A percentile compares a stretch with the other conserved stretches of the same genome.
Conservation (phyloP, 2,888 invertebrate genomes). For the Sminthurinus aureus region DNA sequence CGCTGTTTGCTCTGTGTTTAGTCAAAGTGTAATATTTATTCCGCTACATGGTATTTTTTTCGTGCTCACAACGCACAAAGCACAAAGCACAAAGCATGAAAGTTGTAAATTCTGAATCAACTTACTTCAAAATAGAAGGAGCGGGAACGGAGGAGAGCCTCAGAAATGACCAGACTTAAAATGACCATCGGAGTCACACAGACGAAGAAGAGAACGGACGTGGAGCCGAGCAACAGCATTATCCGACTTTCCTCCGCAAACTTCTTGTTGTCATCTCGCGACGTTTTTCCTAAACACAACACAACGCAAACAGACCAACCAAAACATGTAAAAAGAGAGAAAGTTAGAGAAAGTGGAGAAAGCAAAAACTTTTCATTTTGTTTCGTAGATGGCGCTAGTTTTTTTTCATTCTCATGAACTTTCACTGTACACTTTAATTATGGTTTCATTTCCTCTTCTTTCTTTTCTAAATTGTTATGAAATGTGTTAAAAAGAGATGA, state of each 20-base stretch:
- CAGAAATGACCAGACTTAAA: conserved; percentile 73
- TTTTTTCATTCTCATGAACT: too few relatives aligned
- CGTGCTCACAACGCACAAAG: conserved; percentile 18
- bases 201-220: conserved; percentile 68
- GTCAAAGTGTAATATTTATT: too few relatives aligned
- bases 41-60: too few relatives aligned
- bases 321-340: conserved; percentile 8
- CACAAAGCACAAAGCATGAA: too few relatives aligned
- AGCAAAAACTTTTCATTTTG: neutral
- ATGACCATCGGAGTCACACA: conserved; percentile 78
- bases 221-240: conserved; percentile 72
- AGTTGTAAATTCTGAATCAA: conserved; percentile 35
- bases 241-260: conserved; percentile 74
- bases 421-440: too few relatives aligned
- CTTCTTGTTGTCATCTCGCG: conserved; percentile 71
- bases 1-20: too few relatives aligned
- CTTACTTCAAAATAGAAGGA: conserved; percentile 67
- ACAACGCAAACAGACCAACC: neutral
- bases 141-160: conserved; percentile 61
- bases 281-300: conserved; percentile 48
- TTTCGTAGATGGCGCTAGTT: too few relatives aligned
- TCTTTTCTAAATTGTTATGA: too few relatives aligned
- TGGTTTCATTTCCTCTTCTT: too few relatives aligned
- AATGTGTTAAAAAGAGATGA: neutral
- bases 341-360: neutral